Base-by-base conservation (phyloP, 2,797 vertebrate genomes). In the Myotis myotis region DNA sequence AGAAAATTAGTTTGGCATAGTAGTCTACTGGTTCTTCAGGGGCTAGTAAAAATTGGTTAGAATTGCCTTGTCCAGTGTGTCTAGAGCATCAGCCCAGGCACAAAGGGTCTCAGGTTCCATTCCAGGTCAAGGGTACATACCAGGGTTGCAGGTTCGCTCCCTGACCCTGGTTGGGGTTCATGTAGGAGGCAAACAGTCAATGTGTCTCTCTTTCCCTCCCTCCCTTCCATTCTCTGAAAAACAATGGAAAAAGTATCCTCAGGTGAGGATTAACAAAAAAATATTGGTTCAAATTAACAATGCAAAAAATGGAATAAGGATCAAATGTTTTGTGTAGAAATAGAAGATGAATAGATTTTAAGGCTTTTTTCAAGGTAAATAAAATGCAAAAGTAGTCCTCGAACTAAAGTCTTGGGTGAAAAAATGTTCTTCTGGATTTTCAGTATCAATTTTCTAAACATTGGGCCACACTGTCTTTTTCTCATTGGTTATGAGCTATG, bases 311-410 rank as follows among this genome's bases (percentile, higher is more conserved):
- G 28, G 0, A 70, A 57, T 4, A 80, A 16, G 6, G 1, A 78
- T 72, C 22, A 91, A 92, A 64, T 71, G 20, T 10, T 92, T 80
- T 66, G 44, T 62, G n/a, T 91, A 82, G 38, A 95, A 87, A 25
- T n/a, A 57, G 33, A 84, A 90, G 79, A 55, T 33, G 53, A 81
- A 66, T 3, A 84, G n/a, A 81, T 38, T 66, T 70, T 44, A 30
- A 91, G 44, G 19, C 2, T 93, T 64, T 60, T 64, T 47, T 19
- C 20, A 66, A 49, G 8, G n/a, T 62, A 91, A 89, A 88, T 62
- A 79, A 95, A 53, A 93, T 75, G 5, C 13, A 93, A 71, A 75
- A 79, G 13, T 70, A 53, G 13, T 49, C 64, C 33, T 93, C 47
- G 30, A 86, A 47, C 13, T 60, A 60, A 92, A 89, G 47, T 60